Evolutionary conservation across 2,113 vertebrate species (phyloP).

Genomic region (Ciconia boyciana): DNA sequence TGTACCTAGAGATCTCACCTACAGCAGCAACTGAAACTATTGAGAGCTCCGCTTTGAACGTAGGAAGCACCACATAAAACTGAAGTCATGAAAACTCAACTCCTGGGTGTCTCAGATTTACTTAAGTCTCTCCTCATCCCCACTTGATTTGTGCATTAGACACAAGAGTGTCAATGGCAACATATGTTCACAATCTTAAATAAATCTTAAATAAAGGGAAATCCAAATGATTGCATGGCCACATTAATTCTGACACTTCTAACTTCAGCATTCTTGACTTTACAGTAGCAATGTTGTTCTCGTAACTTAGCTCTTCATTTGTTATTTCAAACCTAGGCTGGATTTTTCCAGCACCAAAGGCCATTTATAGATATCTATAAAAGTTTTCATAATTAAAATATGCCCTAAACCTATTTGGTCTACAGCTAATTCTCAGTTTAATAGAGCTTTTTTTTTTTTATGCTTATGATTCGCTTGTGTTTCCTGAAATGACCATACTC

Average conservation of each 20-base stretch:
- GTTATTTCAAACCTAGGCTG: background rate
- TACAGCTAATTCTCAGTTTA: background rate
- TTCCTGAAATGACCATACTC: background rate
- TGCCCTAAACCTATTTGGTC: background rate
- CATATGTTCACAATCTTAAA: fast-evolving
- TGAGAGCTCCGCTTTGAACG: background rate
- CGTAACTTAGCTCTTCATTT: background rate
- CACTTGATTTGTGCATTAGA: background rate
- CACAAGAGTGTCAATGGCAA: background rate
- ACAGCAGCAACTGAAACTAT: background rate
- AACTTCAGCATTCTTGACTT: background rate
- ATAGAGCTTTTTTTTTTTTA: background rate
- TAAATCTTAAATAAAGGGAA: background rate
- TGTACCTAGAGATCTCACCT: background rate
- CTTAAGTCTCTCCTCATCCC: background rate
- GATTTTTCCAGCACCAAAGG: background rate
- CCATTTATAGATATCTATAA: background rate
- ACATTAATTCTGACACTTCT: background rate
- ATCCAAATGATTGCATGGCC: background rate
- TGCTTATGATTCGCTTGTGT: background rate
- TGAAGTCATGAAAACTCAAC: background rate
- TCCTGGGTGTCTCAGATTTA: background rate
- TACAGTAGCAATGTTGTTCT: background rate
- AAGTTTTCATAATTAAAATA: background rate
- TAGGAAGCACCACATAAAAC: background rate